Percentiles rank a stretch among this genome's conserved stretches.
These are phyloP conservation scores for Camelus bactrianus DNA, from an alignment of 2,113 vertebrate genomes.

Conservation along the genomic window DNA sequence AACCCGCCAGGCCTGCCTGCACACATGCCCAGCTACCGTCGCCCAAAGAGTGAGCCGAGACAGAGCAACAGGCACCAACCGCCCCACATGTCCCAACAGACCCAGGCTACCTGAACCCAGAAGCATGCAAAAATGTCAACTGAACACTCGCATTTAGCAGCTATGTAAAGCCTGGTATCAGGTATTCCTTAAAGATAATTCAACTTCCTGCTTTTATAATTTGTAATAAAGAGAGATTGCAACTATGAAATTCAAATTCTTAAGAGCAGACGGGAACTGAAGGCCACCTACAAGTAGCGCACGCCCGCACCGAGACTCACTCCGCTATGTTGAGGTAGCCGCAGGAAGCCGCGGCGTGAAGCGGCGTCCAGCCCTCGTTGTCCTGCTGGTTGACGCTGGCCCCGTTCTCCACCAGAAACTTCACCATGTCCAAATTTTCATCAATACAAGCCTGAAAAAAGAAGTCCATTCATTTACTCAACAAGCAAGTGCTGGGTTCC, in stretches of 20 bases:
- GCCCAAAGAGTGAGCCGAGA: background rate
- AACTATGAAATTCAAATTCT: background rate
- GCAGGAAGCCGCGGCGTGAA: slow-evolving; percentile 96
- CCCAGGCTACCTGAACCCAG: background rate
- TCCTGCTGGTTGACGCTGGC: slow-evolving; percentile 96
- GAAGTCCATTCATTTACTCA: slow-evolving; percentile 58
- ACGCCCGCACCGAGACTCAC: slow-evolving; percentile 87
- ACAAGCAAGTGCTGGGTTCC: background rate
- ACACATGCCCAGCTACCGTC: background rate
- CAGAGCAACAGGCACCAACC: background rate
- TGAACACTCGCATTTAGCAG: background rate
- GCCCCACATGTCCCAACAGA: no score
- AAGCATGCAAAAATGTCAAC: background rate
- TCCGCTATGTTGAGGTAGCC: slow-evolving; percentile 95
- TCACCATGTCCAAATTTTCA: slow-evolving; percentile 96
- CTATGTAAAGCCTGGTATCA: background rate
- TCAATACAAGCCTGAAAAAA: slow-evolving; percentile 95
- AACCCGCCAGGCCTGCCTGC: background rate
- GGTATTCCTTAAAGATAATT: background rate
- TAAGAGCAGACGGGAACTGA: background rate
- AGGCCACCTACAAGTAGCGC: background rate
- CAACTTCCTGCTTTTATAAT: background rate
- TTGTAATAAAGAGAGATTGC: background rate
- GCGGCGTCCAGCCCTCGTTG: slow-evolving; percentile 97
- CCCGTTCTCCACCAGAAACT: slow-evolving; percentile 93